These are phyloP conservation scores for Melolontha melolontha DNA, from an alignment of 2,888 invertebrate genomes.

Conservation along the genomic window DNA sequence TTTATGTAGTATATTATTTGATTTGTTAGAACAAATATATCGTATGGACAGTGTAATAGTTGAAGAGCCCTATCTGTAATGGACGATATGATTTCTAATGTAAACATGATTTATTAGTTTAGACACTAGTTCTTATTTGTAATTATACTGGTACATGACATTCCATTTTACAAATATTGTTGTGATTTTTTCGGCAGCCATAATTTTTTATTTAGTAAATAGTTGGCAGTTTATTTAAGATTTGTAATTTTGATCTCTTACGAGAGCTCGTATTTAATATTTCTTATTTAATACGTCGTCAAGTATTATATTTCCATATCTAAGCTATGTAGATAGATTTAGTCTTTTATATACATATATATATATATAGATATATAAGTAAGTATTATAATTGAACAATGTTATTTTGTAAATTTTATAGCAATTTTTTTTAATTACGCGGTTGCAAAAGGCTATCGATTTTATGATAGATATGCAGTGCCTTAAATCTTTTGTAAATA, in stretches of 20 bases:
- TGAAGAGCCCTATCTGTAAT: no score
- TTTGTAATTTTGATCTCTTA: conserved; percentile 4
- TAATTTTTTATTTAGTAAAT: conserved; percentile 9
- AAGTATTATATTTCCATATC: conserved; percentile 28
- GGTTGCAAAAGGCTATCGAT: conserved; percentile 8
- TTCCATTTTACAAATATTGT: conserved; percentile 23
- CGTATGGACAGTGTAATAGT: no score
- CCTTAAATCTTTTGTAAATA: conserved; percentile 27
- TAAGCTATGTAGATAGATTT: conserved; percentile 29
- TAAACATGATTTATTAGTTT: background rate
- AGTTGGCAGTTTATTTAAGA: background rate
- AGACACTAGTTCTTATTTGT: conserved; percentile 1
- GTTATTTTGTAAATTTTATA: conserved; percentile 3
- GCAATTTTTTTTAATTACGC: background rate
- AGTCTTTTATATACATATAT: conserved; percentile 6
- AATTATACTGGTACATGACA: conserved; percentile 18
- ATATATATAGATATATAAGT: conserved; percentile 3
- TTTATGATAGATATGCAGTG: conserved; percentile 14
- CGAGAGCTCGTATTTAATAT: background rate
- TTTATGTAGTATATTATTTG: no score
- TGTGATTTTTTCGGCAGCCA: conserved; percentile 38
- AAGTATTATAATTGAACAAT: conserved; percentile 13
- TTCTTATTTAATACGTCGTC: conserved; percentile 4
- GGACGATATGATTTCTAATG: background rate
- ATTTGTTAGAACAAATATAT: no score